Percentiles rank a stretch among this genome's conserved stretches.
Conservation (phyloP, 2,113 vertebrate species). For the Callorhinus ursinus region DNA sequence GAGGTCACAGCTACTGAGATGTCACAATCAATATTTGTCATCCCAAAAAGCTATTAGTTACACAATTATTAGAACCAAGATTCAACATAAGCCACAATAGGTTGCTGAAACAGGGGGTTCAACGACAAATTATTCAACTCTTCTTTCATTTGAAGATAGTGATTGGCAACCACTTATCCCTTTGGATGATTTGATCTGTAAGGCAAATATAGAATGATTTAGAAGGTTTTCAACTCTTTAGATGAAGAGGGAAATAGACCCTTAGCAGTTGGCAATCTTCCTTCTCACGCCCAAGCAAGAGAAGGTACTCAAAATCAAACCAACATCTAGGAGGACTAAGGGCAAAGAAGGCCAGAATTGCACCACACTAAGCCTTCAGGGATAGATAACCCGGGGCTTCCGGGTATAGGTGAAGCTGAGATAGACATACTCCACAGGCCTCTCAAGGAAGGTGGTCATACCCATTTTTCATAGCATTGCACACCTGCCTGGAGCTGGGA, state of each 20-base stretch:
- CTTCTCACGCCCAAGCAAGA: not conserved
- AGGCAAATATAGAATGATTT: not conserved
- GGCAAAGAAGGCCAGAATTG: not conserved
- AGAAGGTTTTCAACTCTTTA: not conserved
- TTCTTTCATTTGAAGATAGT: not conserved
- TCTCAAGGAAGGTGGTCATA: not conserved
- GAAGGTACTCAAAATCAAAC: not conserved
- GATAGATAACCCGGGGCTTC: not conserved
- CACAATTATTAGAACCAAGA: conserved; percentile 4
- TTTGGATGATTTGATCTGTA: not conserved
- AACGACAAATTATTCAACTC: not conserved
- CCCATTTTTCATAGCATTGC: not conserved
- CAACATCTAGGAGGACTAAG: not conserved
- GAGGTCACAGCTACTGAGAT: not conserved
- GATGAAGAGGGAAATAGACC: not conserved
- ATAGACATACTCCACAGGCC: not conserved
- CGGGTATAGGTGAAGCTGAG: not conserved
- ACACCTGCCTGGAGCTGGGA: not conserved
- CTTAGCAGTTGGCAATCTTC: not conserved
- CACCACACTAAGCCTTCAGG: not conserved
- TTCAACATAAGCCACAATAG: not conserved
- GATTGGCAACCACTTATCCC: not conserved
- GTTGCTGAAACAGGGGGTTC: not conserved
- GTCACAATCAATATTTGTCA: not conserved
- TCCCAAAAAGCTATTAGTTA: not conserved